phyloP scores from a whole-genome alignment of 1,140 invertebrate genomes.

The Thereuonema tuberculata region DNA sequence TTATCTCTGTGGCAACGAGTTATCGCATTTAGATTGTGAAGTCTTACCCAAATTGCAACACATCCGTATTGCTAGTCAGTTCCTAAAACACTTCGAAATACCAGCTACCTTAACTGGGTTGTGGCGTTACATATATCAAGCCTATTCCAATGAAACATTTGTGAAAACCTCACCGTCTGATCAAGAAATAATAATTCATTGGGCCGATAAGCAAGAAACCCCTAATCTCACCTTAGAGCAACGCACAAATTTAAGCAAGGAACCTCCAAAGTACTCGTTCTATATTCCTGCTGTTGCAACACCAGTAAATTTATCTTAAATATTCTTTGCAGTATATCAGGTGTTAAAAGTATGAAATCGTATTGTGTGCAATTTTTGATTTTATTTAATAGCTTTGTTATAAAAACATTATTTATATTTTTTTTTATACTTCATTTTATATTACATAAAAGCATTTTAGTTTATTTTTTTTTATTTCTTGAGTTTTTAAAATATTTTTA shows the following conservation, averaged over 20 bases:
- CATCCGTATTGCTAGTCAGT: constrained; percentile 39
- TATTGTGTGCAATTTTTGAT: too few relatives aligned
- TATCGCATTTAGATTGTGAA: constrained; percentile 41
- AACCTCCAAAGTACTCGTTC: constrained; percentile 27
- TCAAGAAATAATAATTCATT: constrained; percentile 45
- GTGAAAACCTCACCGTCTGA: constrained; percentile 45
- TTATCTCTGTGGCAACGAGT: constrained; percentile 35
- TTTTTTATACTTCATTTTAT: too few relatives aligned
- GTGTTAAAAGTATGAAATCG: too few relatives aligned
- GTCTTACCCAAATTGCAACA: constrained; percentile 45
- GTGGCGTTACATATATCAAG: constrained; percentile 45
- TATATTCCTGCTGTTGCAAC: constrained; percentile 25
- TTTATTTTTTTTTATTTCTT: too few relatives aligned
- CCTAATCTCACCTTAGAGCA: constrained; percentile 28
- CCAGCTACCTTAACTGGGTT: constrained; percentile 37
- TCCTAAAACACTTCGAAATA: constrained; percentile 42
- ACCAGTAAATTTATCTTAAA: not conserved
- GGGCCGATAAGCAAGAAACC: constrained; percentile 39
- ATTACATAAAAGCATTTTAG: too few relatives aligned
- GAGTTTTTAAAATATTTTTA: too few relatives aligned
- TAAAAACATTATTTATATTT: too few relatives aligned
- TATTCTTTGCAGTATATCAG: too few relatives aligned
- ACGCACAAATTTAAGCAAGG: constrained; percentile 26
- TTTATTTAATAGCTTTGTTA: too few relatives aligned
- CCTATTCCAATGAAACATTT: constrained; percentile 42